A percentile compares a stretch with the other conserved stretches of the same genome.
These are phyloP conservation scores for Apamea monoglypha DNA, from an alignment of 2,888 invertebrate species.

Conservation along the genomic window DNA sequence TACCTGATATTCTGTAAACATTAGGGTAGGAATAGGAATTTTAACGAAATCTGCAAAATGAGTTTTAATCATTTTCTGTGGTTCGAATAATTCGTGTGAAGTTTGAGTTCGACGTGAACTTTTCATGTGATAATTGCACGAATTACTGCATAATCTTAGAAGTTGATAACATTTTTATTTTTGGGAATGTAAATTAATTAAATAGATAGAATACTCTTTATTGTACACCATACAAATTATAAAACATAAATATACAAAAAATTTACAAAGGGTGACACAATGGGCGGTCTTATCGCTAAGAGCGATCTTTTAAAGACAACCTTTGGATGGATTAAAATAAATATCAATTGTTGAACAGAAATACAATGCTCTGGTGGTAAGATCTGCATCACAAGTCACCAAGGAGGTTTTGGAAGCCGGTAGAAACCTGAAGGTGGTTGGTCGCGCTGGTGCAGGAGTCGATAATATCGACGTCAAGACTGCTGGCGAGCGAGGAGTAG, in stretches of 20 bases:
- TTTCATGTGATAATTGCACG: background rate
- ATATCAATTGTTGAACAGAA: slow-evolving; percentile 89
- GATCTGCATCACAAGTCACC: slow-evolving; percentile 98
- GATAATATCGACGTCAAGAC: slow-evolving; percentile 98
- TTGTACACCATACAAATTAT: too few relatives aligned
- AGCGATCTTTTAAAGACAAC: too few relatives aligned
- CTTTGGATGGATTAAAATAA: too few relatives aligned
- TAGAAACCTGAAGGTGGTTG: slow-evolving; percentile 95
- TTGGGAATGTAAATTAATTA: background rate
- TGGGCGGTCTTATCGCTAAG: too few relatives aligned
- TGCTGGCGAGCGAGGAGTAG: slow-evolving; percentile 95
- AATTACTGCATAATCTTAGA: background rate
- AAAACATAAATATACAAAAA: too few relatives aligned
- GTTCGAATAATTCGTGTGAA: background rate
- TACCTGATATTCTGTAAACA: background rate
- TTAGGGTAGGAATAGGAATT: background rate
- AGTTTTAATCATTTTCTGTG: background rate
- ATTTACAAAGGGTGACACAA: too few relatives aligned
- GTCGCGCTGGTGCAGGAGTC: slow-evolving; percentile 99
- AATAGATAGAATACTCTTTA: too few relatives aligned
- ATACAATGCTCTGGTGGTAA: slow-evolving; percentile 97
- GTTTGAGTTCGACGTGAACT: background rate
- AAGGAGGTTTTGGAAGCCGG: slow-evolving; percentile 95
- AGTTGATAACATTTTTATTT: background rate
- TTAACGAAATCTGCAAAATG: background rate